A percentile compares a stretch with the other conserved stretches of the same genome.
Conservation (phyloP, 2,888 invertebrate species). For the Limnephilus rhombicus region DNA sequence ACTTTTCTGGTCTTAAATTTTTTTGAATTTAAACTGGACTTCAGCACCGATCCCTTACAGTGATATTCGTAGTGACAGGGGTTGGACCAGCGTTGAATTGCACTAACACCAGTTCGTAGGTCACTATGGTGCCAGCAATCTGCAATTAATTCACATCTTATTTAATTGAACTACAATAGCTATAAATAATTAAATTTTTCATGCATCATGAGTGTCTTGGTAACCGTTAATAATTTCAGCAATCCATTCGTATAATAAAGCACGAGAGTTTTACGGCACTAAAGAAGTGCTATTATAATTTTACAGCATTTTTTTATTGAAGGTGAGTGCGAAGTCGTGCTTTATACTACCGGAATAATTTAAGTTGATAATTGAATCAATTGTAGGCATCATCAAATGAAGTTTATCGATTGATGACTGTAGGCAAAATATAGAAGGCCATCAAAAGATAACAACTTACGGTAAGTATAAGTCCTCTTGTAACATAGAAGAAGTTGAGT, state of each 20-base stretch:
- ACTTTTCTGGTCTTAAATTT: no score
- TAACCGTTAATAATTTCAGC: no score
- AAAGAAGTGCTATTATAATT: no score
- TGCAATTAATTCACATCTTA: conserved; percentile 67
- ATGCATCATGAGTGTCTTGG: not conserved
- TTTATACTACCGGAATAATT: no score
- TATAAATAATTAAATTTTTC: not conserved
- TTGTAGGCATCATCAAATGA: no score
- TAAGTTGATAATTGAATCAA: no score
- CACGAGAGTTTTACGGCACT: not conserved
- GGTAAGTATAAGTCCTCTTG: conserved; percentile 72
- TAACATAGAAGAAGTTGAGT: conserved; percentile 71
- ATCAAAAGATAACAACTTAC: conserved; percentile 67
- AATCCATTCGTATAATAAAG: not conserved
- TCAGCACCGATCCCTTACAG: conserved; percentile 43
- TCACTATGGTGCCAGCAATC: conserved; percentile 78
- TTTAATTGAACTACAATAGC: not conserved
- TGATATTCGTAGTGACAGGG: conserved; percentile 60
- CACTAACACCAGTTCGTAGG: conserved; percentile 76
- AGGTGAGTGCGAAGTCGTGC: no score
- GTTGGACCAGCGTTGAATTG: conserved; percentile 67
- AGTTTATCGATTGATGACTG: not conserved
- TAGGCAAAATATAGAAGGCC: not conserved
- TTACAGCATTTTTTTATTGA: no score
- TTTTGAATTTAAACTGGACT: not conserved